A percentile compares a stretch with the other conserved stretches of the same genome.
Conservation (phyloP, 2,797 vertebrate species). For the Eupleurogrammus muticus region DNA sequence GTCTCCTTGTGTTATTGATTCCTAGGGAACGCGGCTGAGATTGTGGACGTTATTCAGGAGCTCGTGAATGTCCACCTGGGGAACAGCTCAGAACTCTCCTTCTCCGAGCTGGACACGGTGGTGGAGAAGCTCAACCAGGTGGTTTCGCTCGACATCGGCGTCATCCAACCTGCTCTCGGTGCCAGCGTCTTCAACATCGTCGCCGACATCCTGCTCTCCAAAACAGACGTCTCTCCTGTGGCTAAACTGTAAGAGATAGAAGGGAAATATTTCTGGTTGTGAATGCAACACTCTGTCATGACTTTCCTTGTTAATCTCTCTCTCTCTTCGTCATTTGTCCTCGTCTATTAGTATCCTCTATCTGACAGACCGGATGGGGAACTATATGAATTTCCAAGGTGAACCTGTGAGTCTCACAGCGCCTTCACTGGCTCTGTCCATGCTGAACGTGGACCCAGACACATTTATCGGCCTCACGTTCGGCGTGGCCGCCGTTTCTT, state of each 20-base stretch:
- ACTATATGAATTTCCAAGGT: slow-evolving; percentile 83
- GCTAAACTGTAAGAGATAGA: slow-evolving; percentile 84
- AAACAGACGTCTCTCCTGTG: slow-evolving; percentile 73
- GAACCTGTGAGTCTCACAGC: slow-evolving; percentile 72
- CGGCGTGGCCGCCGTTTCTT: slow-evolving; percentile 74
- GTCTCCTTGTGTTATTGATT: not conserved
- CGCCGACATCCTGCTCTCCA: slow-evolving; percentile 78
- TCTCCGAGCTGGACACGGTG: slow-evolving; percentile 82
- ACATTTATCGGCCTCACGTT: slow-evolving; percentile 88
- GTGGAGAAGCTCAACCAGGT: slow-evolving; percentile 84
- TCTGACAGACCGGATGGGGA: slow-evolving; percentile 84
- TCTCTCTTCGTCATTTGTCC: slow-evolving; percentile 1
- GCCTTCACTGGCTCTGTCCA: slow-evolving; percentile 82
- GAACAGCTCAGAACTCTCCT: slow-evolving; percentile 50
- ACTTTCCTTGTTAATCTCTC: not conserved
- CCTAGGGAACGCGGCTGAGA: slow-evolving; percentile 85
- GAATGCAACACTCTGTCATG: not conserved
- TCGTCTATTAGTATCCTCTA: slow-evolving; percentile 84
- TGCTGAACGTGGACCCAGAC: slow-evolving; percentile 75
- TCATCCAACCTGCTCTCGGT: slow-evolving; percentile 73
- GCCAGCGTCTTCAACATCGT: slow-evolving; percentile 79
- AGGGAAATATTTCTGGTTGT: not conserved
- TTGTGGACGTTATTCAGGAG: slow-evolving; percentile 85
- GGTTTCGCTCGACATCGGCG: slow-evolving; percentile 70
- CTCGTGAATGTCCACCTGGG: slow-evolving; percentile 73